phyloP scores from a whole-genome alignment of 2,888 invertebrate genomes.

The Cyrtodaria siliqua region DNA sequence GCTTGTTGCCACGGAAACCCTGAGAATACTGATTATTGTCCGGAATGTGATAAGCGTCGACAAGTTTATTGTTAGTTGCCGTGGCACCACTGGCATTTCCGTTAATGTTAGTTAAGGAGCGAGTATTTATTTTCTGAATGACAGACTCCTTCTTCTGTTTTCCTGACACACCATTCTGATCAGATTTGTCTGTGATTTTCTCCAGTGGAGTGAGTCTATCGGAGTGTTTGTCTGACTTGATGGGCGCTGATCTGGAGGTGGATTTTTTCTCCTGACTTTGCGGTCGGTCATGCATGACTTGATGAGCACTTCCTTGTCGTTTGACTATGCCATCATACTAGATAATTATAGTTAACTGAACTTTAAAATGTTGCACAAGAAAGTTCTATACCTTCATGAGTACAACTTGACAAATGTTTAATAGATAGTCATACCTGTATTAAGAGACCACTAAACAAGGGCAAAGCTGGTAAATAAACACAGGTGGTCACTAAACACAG shows the following conservation, averaged over 20 bases:
- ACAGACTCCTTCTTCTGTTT: slow-evolving; percentile 26
- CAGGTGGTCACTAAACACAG: no score
- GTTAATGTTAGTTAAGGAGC: slow-evolving; percentile 24
- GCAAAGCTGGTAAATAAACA: no score
- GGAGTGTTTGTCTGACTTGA: neutral
- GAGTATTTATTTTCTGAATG: slow-evolving; percentile 12
- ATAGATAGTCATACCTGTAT: no score
- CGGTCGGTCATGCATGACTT: neutral
- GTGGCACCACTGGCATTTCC: slow-evolving; percentile 19
- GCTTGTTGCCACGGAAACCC: slow-evolving; percentile 47
- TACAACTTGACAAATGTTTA: no score
- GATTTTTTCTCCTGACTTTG: slow-evolving; percentile 1
- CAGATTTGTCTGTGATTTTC: slow-evolving; percentile 18
- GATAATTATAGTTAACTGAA: slow-evolving; percentile 8
- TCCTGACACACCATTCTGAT: slow-evolving; percentile 13
- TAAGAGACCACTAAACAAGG: no score
- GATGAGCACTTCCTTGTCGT: slow-evolving; percentile 5
- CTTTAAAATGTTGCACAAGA: no score
- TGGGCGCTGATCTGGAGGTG: neutral
- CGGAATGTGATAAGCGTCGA: slow-evolving; percentile 51
- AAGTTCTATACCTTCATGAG: no score
- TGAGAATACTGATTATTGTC: slow-evolving; percentile 24
- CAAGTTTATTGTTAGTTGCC: slow-evolving; percentile 36
- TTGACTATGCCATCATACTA: slow-evolving; percentile 58
- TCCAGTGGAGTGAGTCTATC: slow-evolving; percentile 1